Evolutionary conservation across 2,888 invertebrate genomes (phyloP).

Genomic region (Lasioglossum figueresi): DNA sequence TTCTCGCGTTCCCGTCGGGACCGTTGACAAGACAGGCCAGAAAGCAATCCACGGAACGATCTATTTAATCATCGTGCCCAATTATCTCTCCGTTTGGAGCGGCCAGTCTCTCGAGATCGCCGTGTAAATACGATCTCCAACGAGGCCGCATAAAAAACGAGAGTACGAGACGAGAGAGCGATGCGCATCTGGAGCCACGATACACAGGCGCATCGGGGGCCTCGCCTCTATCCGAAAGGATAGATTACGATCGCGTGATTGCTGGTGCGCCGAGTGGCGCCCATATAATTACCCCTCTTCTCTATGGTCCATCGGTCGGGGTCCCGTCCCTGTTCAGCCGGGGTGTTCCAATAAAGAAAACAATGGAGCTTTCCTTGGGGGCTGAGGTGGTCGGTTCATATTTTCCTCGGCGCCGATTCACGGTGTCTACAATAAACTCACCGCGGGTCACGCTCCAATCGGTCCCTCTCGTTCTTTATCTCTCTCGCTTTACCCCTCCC

Average conservation of each 20-base stretch:
- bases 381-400: conserved; percentile 61
- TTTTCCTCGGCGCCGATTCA: conserved; percentile 79
- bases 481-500: conserved; percentile 3
- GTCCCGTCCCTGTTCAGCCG: conserved; percentile 42
- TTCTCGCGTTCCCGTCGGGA: not conserved
- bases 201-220: conserved; percentile 36
- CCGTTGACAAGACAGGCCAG: conserved; percentile 28
- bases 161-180: conserved; percentile 26
- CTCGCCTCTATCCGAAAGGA: conserved; percentile 57
- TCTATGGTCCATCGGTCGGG: conserved; percentile 76
- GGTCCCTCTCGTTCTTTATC: conserved; percentile 33
- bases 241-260: conserved; percentile 70
- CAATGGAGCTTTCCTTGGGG: conserved; percentile 72
- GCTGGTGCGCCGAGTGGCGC: conserved; percentile 72
- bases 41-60: conserved; percentile 45
- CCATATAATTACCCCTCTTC: conserved; percentile 79
- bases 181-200: conserved; percentile 53
- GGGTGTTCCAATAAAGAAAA: conserved; percentile 73
- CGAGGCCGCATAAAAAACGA: conserved; percentile 31
- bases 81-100: conserved; percentile 44
- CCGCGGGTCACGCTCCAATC: conserved; percentile 78
- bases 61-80: conserved; percentile 57
- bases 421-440: conserved; percentile 71
- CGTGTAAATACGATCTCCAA: conserved; percentile 52
- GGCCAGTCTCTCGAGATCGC: conserved; percentile 44